These are phyloP conservation scores for Rhinolophus ferrumequinum DNA, from an alignment of 2,113 vertebrate genomes.

Conservation along the genomic window DNA sequence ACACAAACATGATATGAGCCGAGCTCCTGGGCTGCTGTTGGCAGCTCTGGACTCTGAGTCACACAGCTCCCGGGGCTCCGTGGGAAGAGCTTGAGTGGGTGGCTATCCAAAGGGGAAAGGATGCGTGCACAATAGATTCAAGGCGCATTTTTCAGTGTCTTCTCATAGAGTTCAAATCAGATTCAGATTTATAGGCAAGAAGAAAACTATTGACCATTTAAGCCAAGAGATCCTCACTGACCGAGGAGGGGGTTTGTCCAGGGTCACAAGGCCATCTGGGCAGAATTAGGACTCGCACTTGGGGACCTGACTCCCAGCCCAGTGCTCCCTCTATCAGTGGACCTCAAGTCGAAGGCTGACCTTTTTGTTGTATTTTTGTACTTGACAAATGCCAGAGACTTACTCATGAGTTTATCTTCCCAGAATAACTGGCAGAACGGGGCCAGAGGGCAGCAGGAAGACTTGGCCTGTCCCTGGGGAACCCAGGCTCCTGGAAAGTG, in stretches of 20 bases:
- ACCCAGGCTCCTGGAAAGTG: not conserved
- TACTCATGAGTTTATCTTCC: conserved; percentile 36
- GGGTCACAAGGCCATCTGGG: not conserved
- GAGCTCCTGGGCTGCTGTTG: not conserved
- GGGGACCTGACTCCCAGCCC: not conserved
- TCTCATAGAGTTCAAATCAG: not conserved
- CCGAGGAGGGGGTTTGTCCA: not conserved
- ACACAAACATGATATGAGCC: not conserved
- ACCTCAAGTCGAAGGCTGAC: conserved; percentile 46
- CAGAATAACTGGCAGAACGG: not conserved
- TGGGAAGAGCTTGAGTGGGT: not conserved
- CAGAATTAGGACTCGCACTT: not conserved
- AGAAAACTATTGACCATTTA: not conserved
- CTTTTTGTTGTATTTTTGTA: conserved; percentile 46
- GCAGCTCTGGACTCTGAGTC: not conserved
- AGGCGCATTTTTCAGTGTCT: not conserved
- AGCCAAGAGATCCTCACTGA: not conserved
- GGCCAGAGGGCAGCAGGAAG: not conserved
- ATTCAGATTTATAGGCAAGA: not conserved
- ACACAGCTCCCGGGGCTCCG: not conserved
- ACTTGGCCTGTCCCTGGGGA: not conserved
- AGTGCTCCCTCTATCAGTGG: not conserved
- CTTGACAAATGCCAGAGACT: conserved; percentile 11
- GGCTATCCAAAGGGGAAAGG: not conserved
- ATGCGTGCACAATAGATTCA: not conserved